These are phyloP conservation scores for Scyliorhinus canicula DNA, from an alignment of 2,797 vertebrate genomes.

Conservation along the genomic window DNA sequence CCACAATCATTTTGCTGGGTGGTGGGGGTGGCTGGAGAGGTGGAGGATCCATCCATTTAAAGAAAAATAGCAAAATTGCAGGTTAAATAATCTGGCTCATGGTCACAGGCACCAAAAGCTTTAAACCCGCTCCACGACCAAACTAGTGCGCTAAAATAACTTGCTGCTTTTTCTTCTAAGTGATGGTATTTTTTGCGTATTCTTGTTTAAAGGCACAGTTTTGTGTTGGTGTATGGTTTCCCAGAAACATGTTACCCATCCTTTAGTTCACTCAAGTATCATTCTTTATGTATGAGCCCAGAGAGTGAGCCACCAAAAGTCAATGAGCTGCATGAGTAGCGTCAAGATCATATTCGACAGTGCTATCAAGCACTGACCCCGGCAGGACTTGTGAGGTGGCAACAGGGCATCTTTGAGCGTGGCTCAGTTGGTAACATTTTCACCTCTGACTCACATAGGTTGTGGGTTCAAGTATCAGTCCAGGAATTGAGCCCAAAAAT, in stretches of 20 bases:
- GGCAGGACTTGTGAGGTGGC: not conserved
- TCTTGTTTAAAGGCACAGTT: not conserved
- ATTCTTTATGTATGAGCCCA: not conserved
- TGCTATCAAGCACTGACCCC: not conserved
- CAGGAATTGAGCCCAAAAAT: not conserved
- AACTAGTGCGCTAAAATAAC: not conserved
- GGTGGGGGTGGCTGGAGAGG: too few relatives aligned
- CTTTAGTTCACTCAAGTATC: not conserved
- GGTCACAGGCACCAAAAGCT: not conserved
- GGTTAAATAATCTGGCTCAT: not conserved
- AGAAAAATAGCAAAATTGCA: not conserved
- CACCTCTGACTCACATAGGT: not conserved
- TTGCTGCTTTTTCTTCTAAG: not conserved
- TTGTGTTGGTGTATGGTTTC: not conserved
- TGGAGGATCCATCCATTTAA: not conserved
- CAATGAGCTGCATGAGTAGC: not conserved
- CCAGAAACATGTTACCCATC: not conserved
- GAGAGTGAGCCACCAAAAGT: not conserved
- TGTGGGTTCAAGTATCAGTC: not conserved
- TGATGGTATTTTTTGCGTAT: not conserved
- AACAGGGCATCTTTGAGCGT: not conserved
- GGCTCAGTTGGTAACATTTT: not conserved
- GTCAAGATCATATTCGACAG: too few relatives aligned
- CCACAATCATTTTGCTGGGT: not conserved
- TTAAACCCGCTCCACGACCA: not conserved